Evolutionary conservation across 2,888 invertebrate species (phyloP).

Genomic region (Cheilosia vernalis): DNA sequence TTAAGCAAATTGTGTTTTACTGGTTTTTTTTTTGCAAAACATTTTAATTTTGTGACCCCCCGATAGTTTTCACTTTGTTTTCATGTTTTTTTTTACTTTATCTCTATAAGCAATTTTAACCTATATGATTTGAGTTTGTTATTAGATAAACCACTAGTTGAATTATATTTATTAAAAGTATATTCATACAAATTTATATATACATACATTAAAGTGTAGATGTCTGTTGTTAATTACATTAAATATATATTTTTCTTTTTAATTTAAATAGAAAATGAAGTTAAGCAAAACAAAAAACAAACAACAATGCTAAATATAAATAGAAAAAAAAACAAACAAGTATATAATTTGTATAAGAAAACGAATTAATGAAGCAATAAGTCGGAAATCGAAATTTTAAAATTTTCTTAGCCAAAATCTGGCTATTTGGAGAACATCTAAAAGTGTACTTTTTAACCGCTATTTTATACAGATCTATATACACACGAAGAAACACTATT

Average conservation of each 20-base stretch:
- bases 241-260: constrained; percentile 65
- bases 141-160: constrained; percentile 77
- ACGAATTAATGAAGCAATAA: constrained; percentile 28
- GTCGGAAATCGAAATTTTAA: constrained; percentile 50
- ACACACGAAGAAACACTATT: constrained; percentile 23
- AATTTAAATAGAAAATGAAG: constrained; percentile 56
- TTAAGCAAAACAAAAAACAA: constrained; percentile 12
- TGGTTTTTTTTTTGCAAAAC: constrained; percentile 63
- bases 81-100: constrained; percentile 56
- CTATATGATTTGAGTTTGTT: constrained; percentile 76
- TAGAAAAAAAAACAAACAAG: constrained; percentile 39
- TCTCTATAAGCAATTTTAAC: constrained; percentile 70
- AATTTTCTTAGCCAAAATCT: constrained; percentile 19
- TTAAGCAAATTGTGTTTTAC: constrained; percentile 20
- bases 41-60: constrained; percentile 75
- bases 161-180: constrained; percentile 72
- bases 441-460: constrained; percentile 23
- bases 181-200: constrained; percentile 77
- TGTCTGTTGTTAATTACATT: constrained; percentile 80
- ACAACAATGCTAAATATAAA: constrained; percentile 36
- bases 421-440: constrained; percentile 26
- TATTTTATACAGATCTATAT: constrained; percentile 70
- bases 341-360: constrained; percentile 74
- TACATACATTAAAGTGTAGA: constrained; percentile 80
- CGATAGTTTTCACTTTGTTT: constrained; percentile 63